Evolutionary conservation across 1,140 invertebrate genomes (phyloP).

Genomic region (Brevipalpus yothersi): DNA sequence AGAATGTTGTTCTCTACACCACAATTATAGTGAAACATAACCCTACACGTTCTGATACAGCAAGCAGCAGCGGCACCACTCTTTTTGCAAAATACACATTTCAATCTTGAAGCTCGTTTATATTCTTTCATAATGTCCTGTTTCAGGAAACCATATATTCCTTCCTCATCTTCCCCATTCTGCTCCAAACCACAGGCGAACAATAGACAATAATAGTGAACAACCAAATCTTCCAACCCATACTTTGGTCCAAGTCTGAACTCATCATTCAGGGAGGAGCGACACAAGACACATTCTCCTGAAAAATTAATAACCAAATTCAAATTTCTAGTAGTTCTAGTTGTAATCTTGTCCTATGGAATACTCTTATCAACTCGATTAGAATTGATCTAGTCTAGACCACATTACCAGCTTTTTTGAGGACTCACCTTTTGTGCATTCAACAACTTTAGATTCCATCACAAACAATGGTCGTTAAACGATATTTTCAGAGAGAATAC

Average conservation of each 20-base stretch:
- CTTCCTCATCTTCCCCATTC: conserved; percentile 6
- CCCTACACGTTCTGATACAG: conserved; percentile 26
- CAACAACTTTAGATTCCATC: too few relatives aligned
- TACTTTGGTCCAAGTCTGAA: conserved; percentile 1
- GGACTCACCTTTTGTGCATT: too few relatives aligned
- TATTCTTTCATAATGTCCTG: conserved; percentile 7
- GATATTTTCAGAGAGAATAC: too few relatives aligned
- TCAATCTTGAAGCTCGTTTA: conserved; percentile 11
- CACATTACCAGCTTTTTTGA: too few relatives aligned
- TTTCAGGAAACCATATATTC: conserved; percentile 5
- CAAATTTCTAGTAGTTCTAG: too few relatives aligned
- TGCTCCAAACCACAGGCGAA: conserved; percentile 7
- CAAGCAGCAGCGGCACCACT: conserved; percentile 35
- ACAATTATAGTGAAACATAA: conserved; percentile 35
- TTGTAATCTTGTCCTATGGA: too few relatives aligned
- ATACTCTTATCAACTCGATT: too few relatives aligned
- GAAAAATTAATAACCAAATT: too few relatives aligned
- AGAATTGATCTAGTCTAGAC: too few relatives aligned
- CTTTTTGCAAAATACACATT: conserved; percentile 31
- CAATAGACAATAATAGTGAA: conserved; percentile 6
- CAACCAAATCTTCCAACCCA: background rate
- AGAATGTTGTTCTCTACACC: conserved; percentile 28
- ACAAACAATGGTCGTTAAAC: too few relatives aligned
- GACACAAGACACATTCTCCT: background rate
- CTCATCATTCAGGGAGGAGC: background rate